Evolutionary conservation across 2,888 invertebrate species (phyloP).

Genomic region (Conomelus anceps): DNA sequence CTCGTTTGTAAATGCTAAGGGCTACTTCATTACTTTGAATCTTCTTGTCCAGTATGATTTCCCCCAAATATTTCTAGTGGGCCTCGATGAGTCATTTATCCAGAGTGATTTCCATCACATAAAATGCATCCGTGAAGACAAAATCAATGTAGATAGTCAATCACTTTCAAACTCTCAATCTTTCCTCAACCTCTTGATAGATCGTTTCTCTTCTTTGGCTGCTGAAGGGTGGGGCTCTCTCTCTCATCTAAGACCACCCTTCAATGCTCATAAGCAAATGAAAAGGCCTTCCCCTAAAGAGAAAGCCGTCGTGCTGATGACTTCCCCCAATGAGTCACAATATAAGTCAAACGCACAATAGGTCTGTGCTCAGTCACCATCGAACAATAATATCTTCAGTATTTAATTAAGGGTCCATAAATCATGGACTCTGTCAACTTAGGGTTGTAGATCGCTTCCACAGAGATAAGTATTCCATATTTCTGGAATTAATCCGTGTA

Average conservation of each 20-base stretch:
- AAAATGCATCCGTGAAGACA: background rate
- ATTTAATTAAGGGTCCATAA: background rate
- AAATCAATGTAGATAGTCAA: background rate
- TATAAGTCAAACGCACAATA: background rate
- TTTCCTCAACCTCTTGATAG: background rate
- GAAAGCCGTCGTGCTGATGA: background rate
- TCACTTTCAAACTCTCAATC: background rate
- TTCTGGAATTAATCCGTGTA: background rate
- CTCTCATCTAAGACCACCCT: background rate
- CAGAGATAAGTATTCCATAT: background rate
- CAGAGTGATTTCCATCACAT: background rate
- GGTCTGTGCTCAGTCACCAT: background rate
- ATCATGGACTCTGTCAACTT: background rate
- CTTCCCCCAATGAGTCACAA: background rate
- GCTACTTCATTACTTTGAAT: background rate
- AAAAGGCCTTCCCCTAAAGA: background rate
- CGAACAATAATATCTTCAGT: background rate
- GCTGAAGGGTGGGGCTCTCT: background rate
- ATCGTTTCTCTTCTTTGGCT: background rate
- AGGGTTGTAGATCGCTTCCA: background rate
- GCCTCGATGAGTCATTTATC: background rate
- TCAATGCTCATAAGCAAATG: background rate
- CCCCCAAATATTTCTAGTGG: too few relatives aligned
- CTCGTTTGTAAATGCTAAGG: too few relatives aligned
- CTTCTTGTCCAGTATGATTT: background rate